Base-by-base conservation (phyloP, 2,797 vertebrate genomes). In the Onychomys arenicola region DNA sequence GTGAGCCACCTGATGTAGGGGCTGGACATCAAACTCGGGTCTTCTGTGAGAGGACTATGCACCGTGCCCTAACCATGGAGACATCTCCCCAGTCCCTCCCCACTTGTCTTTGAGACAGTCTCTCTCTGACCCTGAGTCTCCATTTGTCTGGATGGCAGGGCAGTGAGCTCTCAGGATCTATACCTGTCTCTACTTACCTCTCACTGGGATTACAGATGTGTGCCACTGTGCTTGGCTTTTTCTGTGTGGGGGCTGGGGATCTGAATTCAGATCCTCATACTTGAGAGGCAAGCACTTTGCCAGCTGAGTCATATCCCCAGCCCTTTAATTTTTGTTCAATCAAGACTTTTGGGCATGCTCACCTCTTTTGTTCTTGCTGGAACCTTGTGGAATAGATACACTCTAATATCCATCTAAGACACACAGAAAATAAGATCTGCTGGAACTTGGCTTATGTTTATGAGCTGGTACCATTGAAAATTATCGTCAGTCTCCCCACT, bases 361-460 rank as follows among this genome's bases (percentile, higher is more conserved):
- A 29, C 27, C 88, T 71, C 77, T 76, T 80, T 77, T 34, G 40
- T 89, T 81, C 90, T 93, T 94, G 65, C 67, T 69, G 7, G 6
- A 2, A 93, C 5, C 49, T n/a, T 37, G n/a, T 27, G 34, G 32
- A 75, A 61, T 67, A 89, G 49, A 89, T 76, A 46, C 86, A 49
- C 84, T 78, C 2, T 61, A 61, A 17, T 76, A 46, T 32, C 16
- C 65, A 12, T 89, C 61, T 67, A 75, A 91, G 80, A 76, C 34
- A 37, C 37, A 61, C 49, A 97, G 91, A 94, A 87, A 61, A 13
- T 21, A 57, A 83, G 81, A 78, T n/a, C 89, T 4, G 0, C 17
- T 80, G n/a, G 69, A 90, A 40, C 27, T 87, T 95, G 40, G 32
- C 78, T 78, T 86, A 32, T 61, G 57, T 86, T 80, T 90, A 63